A percentile compares a stretch with the other conserved stretches of the same genome.
Conservation (phyloP, 2,797 vertebrate species). For the Aphelocoma californica region DNA sequence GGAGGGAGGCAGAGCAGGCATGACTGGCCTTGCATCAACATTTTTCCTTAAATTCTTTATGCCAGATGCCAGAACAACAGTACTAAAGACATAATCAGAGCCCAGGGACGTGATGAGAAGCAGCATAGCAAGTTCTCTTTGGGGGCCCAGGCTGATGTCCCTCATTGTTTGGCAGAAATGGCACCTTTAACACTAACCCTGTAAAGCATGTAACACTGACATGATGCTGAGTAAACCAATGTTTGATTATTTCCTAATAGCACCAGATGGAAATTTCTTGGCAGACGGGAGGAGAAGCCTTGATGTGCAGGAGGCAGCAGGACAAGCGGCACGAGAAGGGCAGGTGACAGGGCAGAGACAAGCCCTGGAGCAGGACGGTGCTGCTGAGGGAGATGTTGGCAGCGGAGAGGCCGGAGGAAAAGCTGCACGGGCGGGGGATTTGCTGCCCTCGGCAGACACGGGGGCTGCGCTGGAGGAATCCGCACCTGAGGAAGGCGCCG, state of each 20-base stretch:
- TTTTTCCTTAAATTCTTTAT: neutral
- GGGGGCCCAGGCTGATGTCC: neutral
- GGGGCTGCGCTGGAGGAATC: neutral
- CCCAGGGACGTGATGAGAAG: neutral
- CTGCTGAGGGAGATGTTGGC: neutral
- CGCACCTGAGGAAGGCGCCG: rapidly evolving
- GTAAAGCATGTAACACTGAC: neutral
- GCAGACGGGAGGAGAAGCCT: neutral
- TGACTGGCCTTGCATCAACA: neutral
- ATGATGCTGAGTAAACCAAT: neutral
- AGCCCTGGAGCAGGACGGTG: neutral
- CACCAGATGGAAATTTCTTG: neutral
- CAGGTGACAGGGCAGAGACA: neutral
- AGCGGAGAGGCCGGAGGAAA: neutral
- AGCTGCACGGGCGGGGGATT: rapidly evolving
- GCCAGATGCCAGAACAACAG: neutral
- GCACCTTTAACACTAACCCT: neutral
- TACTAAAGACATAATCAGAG: neutral
- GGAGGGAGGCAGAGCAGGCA: neutral
- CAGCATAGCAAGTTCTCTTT: neutral
- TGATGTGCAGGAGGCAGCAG: neutral
- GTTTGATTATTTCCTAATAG: slow-evolving; percentile 35
- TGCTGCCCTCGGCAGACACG: neutral
- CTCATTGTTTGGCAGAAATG: neutral
- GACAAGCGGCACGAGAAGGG: neutral